Percentiles rank a stretch among this genome's conserved stretches.
These are phyloP conservation scores for Panonychus citri DNA, from an alignment of 1,140 invertebrate species.

Conservation along the genomic window DNA sequence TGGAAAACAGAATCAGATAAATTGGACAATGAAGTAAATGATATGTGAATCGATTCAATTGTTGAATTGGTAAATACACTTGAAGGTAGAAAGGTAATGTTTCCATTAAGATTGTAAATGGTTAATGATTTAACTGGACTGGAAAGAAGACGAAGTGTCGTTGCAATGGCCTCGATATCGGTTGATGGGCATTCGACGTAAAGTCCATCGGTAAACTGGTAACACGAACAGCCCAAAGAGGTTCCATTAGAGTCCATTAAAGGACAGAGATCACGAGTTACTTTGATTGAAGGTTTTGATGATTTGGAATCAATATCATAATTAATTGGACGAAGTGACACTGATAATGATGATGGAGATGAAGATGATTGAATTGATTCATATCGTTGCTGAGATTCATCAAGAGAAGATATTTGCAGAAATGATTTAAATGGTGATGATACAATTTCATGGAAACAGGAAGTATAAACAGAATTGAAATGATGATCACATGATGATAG, in stretches of 20 bases:
- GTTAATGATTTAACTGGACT: constrained; percentile 50
- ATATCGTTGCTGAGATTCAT: background rate
- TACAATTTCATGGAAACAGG: too few species aligned
- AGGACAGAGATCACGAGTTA: background rate
- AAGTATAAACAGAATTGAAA: too few species aligned
- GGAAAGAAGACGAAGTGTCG: constrained; percentile 28
- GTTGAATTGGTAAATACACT: constrained; percentile 41
- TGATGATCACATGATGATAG: too few species aligned
- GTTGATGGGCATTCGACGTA: constrained; percentile 66
- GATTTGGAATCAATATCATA: background rate
- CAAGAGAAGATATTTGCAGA: too few species aligned
- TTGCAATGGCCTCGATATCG: constrained; percentile 32
- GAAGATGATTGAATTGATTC: background rate
- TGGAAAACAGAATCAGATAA: constrained; percentile 46
- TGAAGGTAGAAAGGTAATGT: constrained; percentile 39
- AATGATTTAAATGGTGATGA: too few species aligned
- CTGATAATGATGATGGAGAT: background rate
- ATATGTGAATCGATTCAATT: constrained; percentile 45
- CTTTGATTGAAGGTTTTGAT: background rate
- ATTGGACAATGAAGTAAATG: constrained; percentile 48
- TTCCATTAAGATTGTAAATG: constrained; percentile 57
- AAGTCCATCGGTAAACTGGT: constrained; percentile 67
- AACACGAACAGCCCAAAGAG: constrained; percentile 47
- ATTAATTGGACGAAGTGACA: background rate
- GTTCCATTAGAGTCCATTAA: background rate